Percentiles rank a stretch among this genome's conserved stretches.
Evolutionary conservation across 1,140 invertebrate genomes (phyloP).

Genomic region (Bombus superbus): DNA sequence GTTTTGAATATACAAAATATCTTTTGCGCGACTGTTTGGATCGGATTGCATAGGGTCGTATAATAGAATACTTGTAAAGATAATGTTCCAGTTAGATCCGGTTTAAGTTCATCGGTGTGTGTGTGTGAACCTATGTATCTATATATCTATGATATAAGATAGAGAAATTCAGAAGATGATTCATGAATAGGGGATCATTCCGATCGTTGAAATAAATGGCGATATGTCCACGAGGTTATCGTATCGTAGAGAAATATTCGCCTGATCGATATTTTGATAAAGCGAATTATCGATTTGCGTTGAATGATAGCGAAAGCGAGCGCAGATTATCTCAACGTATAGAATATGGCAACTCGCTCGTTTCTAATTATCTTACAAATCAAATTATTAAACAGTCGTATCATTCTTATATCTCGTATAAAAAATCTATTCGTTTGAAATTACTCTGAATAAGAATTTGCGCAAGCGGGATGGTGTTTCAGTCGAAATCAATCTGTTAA

Average conservation of each 20-base stretch:
- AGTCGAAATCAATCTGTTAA: not conserved
- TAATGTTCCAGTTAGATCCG: not conserved
- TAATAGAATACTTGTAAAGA: not conserved
- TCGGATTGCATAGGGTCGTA: no score
- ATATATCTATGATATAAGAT: not conserved
- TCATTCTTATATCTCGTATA: no score
- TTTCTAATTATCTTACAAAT: no score
- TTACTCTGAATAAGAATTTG: no score
- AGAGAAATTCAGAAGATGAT: not conserved
- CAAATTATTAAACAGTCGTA: no score
- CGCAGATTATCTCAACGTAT: not conserved
- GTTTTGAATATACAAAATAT: not conserved
- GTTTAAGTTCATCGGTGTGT: not conserved
- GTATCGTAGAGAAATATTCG: not conserved
- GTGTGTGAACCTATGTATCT: no score
- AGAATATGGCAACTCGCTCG: no score
- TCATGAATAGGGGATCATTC: not conserved
- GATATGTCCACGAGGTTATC: not conserved
- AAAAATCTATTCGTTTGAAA: no score
- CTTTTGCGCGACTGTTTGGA: no score
- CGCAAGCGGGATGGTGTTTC: not conserved
- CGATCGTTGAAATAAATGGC: not conserved
- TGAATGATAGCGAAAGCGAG: not conserved
- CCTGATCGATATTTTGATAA: not conserved
- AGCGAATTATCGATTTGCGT: conserved; percentile 5